Percentiles rank a stretch among this genome's conserved stretches.
phyloP scores from a whole-genome alignment of 1,140 invertebrate species.

The Cheumatopsyche charites region DNA sequence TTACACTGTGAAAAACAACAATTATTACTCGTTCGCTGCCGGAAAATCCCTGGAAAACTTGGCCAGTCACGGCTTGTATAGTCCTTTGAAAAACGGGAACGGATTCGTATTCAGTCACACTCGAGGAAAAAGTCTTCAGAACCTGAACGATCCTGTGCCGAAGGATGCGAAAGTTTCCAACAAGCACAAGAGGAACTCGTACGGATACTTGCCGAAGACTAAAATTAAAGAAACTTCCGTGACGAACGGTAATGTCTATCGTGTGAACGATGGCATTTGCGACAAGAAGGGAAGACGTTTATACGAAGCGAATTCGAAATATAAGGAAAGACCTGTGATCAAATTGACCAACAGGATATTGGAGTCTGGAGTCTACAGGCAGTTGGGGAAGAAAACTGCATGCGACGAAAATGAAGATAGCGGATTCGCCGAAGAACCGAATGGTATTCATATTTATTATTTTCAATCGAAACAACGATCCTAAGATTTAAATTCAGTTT shows the following conservation, averaged over 20 bases:
- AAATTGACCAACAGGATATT: constrained; percentile 34
- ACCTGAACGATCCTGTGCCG: constrained; percentile 33
- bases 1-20: constrained; percentile 42
- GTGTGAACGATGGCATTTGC: constrained; percentile 9
- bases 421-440: constrained; percentile 42
- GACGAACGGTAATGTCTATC: constrained; percentile 29
- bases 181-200: constrained; percentile 20
- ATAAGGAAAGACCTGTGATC: constrained; percentile 35
- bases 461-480: too few species aligned
- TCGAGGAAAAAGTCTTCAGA: constrained; percentile 43
- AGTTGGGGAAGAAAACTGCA: constrained; percentile 30
- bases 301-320: constrained; percentile 29
- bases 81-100: constrained; percentile 30
- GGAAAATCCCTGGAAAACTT: constrained; percentile 46
- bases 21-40: constrained; percentile 39
- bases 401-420: constrained; percentile 45
- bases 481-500: too few species aligned
- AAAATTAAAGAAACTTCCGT: constrained; percentile 32
- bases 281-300: constrained; percentile 32
- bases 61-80: constrained; percentile 36
- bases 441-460: too few species aligned
- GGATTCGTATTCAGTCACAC: constrained; percentile 5
- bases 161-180: neutral
- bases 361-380: constrained; percentile 44
- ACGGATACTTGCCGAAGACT: constrained; percentile 25